phyloP scores from a whole-genome alignment of 2,113 vertebrate genomes.

The Cyphomyrus plagiostoma region DNA sequence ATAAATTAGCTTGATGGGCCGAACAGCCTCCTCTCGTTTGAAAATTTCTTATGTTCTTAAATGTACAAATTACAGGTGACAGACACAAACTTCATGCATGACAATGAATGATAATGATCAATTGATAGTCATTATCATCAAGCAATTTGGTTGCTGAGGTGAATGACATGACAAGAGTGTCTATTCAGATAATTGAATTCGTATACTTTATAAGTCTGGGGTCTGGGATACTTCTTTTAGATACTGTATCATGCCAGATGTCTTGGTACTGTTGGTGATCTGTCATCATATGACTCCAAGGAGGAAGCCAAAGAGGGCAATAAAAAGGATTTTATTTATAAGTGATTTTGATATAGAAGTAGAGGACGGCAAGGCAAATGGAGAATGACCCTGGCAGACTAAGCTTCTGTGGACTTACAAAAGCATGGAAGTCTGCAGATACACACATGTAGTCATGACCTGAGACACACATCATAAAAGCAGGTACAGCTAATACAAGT shows the following conservation, averaged over 20 bases:
- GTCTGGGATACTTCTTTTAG: background rate
- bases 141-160: background rate
- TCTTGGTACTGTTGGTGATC: background rate
- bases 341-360: background rate
- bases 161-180: background rate
- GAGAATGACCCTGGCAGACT: background rate
- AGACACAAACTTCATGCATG: background rate
- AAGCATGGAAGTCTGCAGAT: background rate
- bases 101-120: background rate
- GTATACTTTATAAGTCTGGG: background rate
- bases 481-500: background rate
- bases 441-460: background rate
- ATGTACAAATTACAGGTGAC: background rate
- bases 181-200: background rate
- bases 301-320: background rate
- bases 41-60: too few relatives aligned
- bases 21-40: too few relatives aligned
- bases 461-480: background rate
- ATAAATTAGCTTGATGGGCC: too few relatives aligned
- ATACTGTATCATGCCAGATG: slow-evolving; percentile 8
- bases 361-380: background rate
- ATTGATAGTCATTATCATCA: background rate
- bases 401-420: background rate
- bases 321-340: slow-evolving; percentile 8
- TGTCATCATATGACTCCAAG: slow-evolving; percentile 3